Conservation (phyloP, 1,140 invertebrate species). For the Platorchestia sp. region DNA sequence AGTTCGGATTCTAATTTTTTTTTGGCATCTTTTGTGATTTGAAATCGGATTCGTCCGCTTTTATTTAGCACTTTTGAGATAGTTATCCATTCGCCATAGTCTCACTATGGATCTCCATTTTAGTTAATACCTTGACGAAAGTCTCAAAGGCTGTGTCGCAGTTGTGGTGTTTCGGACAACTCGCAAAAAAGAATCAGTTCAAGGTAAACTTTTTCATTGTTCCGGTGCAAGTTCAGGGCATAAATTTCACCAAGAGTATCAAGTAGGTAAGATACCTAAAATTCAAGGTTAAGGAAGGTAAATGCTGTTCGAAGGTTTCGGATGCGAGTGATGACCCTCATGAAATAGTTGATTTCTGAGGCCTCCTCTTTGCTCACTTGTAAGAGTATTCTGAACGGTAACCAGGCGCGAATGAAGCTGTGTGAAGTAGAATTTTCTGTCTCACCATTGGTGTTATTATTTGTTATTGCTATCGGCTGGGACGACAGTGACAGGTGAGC, state of each 20-base stretch:
- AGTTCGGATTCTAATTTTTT: neutral
- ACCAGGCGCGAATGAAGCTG: neutral
- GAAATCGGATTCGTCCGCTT: neutral
- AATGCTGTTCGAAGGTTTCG: neutral
- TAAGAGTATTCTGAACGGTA: neutral
- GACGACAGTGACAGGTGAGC: constrained; percentile 21
- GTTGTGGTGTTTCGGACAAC: neutral
- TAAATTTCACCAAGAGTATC: neutral
- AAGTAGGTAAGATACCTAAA: neutral
- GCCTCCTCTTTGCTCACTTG: neutral
- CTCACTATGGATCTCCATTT: neutral
- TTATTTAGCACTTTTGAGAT: neutral
- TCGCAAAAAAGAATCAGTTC: neutral
- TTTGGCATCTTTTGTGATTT: neutral
- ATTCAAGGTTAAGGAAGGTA: neutral
- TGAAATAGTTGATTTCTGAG: neutral
- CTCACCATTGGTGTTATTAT: constrained; percentile 48
- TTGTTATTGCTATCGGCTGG: constrained; percentile 30
- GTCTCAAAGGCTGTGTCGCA: neutral
- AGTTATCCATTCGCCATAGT: neutral
- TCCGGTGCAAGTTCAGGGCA: neutral
- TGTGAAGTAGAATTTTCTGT: constrained; percentile 16
- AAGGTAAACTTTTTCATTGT: neutral
- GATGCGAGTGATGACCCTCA: neutral
- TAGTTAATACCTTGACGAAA: neutral